Evolutionary conservation across 2,888 invertebrate species (phyloP), one percentile per base, ranked within the genome.

Genomic region (Urechis unicinctus): DNA sequence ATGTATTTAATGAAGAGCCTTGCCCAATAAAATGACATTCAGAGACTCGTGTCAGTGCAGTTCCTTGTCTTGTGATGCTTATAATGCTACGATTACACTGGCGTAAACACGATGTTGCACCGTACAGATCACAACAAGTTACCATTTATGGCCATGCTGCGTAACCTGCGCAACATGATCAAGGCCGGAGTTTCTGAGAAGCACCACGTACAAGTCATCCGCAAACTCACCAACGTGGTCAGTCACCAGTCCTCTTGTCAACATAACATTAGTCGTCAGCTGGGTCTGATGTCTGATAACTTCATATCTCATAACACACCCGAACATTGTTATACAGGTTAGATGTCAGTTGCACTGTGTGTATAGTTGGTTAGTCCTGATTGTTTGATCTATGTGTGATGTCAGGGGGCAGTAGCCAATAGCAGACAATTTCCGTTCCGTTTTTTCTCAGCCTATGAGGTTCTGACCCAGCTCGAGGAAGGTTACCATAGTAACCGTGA

Each of bases 81-180:
- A n/a, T n/a, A n/a, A n/a, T n/a, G n/a, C n/a, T n/a, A n/a, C n/a
- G n/a, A n/a, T n/a, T n/a, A n/a, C n/a, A n/a, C n/a, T n/a, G n/a
- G n/a, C n/a, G n/a, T n/a, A n/a, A n/a, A n/a, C n/a, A n/a, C n/a
- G n/a, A n/a, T n/a, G 17, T 36, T 36, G 26, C 44, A 52, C 36
- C 55, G 61, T 61, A 22, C 68, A 80, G 80, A 81, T 64, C 69
- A 75, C 57, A 77, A 72, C 61, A 81, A 81, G 62, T 68, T 81
- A 17, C 81, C 81, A n/a, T 81, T 76, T 63, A 80, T 81, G 79
- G 81, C 81, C 13, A 79, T 79, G 78, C 63, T 81, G 64, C 62
- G 81, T 42, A 81, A 81, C 61, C 62, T 81, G 31, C 63, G 80
- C 31, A 81, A 81, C 60, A 62, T 81, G 61, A 75, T 81, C 48